Base-by-base conservation (phyloP, 1,140 invertebrate genomes). In the Bombus sylvicola region DNA sequence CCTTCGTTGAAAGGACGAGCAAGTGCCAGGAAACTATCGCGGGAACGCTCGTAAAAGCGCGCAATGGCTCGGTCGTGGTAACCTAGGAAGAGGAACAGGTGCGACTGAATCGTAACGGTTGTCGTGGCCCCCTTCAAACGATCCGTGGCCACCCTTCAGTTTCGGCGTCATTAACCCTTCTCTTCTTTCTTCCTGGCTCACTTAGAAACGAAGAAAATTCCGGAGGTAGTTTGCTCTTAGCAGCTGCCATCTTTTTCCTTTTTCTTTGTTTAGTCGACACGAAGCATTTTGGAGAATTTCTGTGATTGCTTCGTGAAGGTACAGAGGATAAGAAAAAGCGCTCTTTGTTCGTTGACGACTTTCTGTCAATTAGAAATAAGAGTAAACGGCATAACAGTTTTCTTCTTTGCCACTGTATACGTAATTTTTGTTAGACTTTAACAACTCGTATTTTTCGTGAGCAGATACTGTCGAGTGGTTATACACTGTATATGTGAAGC, bases 61-160 rank as follows among this genome's bases (percentile, higher is more conserved):
- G 85, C 79, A 85, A 85, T 86, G 80, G 12, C 64, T 39, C 34
- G 64, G 34, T 59, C 53, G 64, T 25, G 43, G 66, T 41, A 41
- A 53, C 15, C 59, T 41, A 34, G 39, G 39, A 22, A 59, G 9
- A 72, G 74, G 88, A 90, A 90, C 89, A 90, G 89, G 89, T 90
- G 89, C 80, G 43, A 82, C 41, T 57, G 66, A 53, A 28, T 37
- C 64, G 73, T 89, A 89, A 86, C 87, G 87, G 88, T 88, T 78
- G 74, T 57, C 75, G 25, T 79, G 37, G 41, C n/a, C 81, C 74
- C 68, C 75, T 57, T 37, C 15, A 39, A 57, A 83, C 34, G 43
- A 47, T 41, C 57, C 78, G 69, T 31, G 59, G 81, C 75, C 88
- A 88, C 82, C 89, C 82, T 86, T 86, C 57, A 77, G 71, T 87